Percentiles rank a stretch among this genome's conserved stretches.
phyloP scores from a whole-genome alignment of 1,140 invertebrate species.

The Portunus trituberculatus region DNA sequence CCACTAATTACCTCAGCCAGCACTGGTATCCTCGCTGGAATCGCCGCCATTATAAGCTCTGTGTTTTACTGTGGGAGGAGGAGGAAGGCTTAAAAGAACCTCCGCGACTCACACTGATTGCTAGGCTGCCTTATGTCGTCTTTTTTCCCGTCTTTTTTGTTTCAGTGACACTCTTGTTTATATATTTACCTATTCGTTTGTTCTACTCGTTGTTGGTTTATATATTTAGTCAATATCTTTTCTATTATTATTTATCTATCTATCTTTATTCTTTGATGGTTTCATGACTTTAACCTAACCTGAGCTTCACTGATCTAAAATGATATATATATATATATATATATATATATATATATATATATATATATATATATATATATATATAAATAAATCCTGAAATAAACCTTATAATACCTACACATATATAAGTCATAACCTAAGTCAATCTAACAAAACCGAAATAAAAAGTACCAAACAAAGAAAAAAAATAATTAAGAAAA shows the following conservation, averaged over 20 bases:
- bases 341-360: conserved; percentile 15
- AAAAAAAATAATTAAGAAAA: no score
- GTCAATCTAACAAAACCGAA: no score
- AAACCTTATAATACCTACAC: background rate
- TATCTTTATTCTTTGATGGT: no score
- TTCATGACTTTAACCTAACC: no score
- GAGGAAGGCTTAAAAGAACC: background rate
- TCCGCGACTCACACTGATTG: background rate
- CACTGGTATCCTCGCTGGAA: background rate
- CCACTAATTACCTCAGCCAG: background rate
- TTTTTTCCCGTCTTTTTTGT: background rate
- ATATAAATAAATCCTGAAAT: background rate
- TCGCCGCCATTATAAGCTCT: background rate
- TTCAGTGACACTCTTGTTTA: no score
- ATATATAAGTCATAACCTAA: background rate
- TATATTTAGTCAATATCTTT: no score
- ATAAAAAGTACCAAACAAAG: no score
- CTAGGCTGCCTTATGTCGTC: background rate
- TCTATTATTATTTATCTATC: no score
- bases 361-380: conserved; percentile 27
- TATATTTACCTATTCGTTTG: no score
- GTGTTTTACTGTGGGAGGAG: background rate
- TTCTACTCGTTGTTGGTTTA: no score
- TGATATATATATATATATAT: background rate
- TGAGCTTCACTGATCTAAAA: background rate